Percentiles rank a stretch among this genome's conserved stretches.
Evolutionary conservation across 2,113 vertebrate genomes (phyloP).

Genomic region (Physeter macrocephalus): DNA sequence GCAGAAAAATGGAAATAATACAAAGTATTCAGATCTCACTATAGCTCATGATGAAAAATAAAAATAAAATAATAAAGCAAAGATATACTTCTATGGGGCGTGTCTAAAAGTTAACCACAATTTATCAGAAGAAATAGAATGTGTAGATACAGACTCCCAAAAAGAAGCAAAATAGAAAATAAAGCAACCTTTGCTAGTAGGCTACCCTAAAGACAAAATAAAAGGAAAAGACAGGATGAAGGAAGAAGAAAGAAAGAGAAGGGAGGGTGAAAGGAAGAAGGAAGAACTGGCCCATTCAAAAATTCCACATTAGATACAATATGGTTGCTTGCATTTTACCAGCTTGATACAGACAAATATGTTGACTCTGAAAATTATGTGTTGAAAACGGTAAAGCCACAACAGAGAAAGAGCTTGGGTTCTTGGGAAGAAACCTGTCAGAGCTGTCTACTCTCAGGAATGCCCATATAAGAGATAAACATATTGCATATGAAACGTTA

Average conservation of each 20-base stretch:
- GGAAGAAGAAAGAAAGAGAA: neutral
- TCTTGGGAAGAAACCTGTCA: neutral
- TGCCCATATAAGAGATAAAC: neutral
- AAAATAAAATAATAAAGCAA: neutral
- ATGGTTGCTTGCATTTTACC: neutral
- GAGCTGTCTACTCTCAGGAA: neutral
- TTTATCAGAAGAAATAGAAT: neutral
- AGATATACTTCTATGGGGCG: neutral
- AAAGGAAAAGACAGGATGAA: neutral
- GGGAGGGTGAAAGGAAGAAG: neutral
- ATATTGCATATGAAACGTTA: neutral
- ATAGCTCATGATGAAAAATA: neutral
- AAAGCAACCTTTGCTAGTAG: neutral
- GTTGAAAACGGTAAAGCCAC: neutral
- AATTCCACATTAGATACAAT: neutral
- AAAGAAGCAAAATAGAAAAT: neutral
- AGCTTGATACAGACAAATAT: neutral
- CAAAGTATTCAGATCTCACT: neutral
- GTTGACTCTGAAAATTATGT: neutral
- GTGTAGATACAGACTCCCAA: neutral
- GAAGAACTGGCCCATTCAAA: neutral
- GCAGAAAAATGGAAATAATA: conserved; percentile 1
- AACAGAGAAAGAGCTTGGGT: neutral
- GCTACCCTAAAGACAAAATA: neutral
- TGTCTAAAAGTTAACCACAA: neutral